A percentile compares a stretch with the other conserved stretches of the same genome.
phyloP scores from a whole-genome alignment of 2,113 vertebrate genomes.

The Pseudorasbora parva region DNA sequence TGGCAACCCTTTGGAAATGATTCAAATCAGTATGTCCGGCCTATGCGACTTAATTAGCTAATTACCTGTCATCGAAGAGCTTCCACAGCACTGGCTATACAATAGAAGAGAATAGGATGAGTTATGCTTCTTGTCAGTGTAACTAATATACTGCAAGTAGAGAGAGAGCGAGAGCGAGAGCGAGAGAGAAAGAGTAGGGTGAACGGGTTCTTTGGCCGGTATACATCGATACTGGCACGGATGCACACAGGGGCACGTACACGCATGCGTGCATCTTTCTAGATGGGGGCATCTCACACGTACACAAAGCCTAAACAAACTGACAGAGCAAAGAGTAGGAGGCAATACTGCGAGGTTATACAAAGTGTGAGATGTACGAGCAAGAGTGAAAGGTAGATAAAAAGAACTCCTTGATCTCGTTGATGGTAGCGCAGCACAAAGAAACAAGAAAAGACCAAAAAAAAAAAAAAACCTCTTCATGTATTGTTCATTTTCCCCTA shows the following conservation, averaged over 20 bases:
- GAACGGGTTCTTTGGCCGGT: conserved; percentile 34
- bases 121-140: not conserved
- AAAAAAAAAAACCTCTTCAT: conserved; percentile 36
- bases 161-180: not conserved
- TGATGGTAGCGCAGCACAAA: conserved; percentile 46
- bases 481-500: conserved; percentile 36
- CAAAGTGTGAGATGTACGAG: conserved; percentile 24
- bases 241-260: not conserved
- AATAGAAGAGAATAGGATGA: conserved; percentile 23
- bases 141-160: not conserved
- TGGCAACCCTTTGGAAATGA: conserved; percentile 44
- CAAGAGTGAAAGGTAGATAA: conserved; percentile 40
- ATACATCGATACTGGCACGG: conserved; percentile 17
- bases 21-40: conserved; percentile 44
- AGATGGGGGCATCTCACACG: conserved; percentile 9
- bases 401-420: conserved; percentile 53
- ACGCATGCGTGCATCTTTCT: conserved; percentile 2
- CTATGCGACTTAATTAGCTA: conserved; percentile 53
- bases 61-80: conserved; percentile 52
- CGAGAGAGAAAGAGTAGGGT: conserved; percentile 21
- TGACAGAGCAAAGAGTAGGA: conserved; percentile 40
- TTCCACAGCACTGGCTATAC: conserved; percentile 25
- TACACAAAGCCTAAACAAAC: conserved; percentile 32
- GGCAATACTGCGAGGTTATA: conserved; percentile 25
- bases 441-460: conserved; percentile 42